Evolutionary conservation across 2,888 invertebrate genomes (phyloP).

Genomic region (Onthophagus sagittarius): DNA sequence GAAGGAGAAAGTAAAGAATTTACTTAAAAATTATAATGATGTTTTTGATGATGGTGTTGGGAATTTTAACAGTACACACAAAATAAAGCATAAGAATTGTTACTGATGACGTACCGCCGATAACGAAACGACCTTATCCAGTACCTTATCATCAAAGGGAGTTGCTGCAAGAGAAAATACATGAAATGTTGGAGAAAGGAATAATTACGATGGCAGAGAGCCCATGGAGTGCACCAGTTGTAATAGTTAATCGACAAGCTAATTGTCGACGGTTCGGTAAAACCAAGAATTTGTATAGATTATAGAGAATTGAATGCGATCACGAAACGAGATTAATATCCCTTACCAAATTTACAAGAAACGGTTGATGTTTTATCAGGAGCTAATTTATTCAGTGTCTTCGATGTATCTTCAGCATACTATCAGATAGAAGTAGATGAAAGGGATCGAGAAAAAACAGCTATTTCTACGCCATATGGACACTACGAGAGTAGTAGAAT

Average conservation of each 20-base stretch:
- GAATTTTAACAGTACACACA: not conserved
- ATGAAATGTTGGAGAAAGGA: not conserved
- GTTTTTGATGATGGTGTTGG: not conserved
- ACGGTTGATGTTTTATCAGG: constrained; percentile 3
- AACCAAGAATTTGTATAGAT: constrained; percentile 14
- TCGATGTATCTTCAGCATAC: constrained; percentile 9
- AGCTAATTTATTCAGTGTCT: constrained; percentile 1
- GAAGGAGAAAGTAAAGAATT: no score
- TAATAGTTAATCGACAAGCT: not conserved
- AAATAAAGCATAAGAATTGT: constrained; percentile 2
- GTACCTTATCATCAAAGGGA: not conserved
- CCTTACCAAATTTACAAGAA: constrained; percentile 13
- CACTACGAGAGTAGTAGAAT: constrained; percentile 8
- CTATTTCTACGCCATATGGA: constrained; percentile 5
- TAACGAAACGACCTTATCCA: not conserved
- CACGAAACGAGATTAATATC: constrained; percentile 13
- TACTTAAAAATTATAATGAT: not conserved
- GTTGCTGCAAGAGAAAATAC: constrained; percentile 1
- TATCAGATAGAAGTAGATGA: constrained; percentile 1
- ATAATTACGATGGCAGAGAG: constrained; percentile 5
- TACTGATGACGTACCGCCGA: not conserved
- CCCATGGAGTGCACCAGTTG: constrained; percentile 6
- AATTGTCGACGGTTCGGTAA: constrained; percentile 2
- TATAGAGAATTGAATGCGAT: constrained; percentile 1
- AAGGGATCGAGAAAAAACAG: constrained; percentile 3